Percentiles rank a stretch among this genome's conserved stretches.
phyloP scores from a whole-genome alignment of 2,113 vertebrate genomes.

The Lanius ludovicianus region DNA sequence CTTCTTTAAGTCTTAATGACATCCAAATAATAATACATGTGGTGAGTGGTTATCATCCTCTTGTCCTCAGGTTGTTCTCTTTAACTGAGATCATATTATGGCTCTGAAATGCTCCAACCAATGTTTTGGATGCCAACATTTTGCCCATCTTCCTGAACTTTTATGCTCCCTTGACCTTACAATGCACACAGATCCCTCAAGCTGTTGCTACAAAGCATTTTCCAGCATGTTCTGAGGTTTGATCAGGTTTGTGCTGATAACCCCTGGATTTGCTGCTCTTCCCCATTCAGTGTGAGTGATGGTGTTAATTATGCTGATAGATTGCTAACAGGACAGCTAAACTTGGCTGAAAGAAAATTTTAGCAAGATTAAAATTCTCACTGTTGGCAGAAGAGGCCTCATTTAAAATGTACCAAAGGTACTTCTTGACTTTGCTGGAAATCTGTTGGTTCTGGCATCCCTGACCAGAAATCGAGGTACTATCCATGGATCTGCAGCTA shows the following conservation, averaged over 20 bases:
- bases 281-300: background rate
- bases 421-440: slow-evolving; percentile 30
- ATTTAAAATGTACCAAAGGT: slow-evolving; percentile 16
- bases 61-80: background rate
- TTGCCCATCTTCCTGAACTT: background rate
- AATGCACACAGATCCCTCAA: background rate
- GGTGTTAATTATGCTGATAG: slow-evolving; percentile 33
- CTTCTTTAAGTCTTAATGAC: background rate
- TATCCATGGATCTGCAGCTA: background rate
- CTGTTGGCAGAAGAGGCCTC: slow-evolving; percentile 11
- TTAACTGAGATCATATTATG: background rate
- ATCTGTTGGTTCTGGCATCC: slow-evolving; percentile 58
- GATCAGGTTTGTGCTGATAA: background rate
- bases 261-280: background rate
- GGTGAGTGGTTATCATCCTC: background rate
- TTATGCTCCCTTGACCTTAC: background rate
- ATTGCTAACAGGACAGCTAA: slow-evolving; percentile 27
- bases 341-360: slow-evolving; percentile 35
- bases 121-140: background rate
- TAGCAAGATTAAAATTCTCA: background rate
- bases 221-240: background rate
- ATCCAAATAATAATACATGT: background rate
- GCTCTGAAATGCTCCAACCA: background rate
- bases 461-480: slow-evolving; percentile 29
- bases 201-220: background rate